Percentiles rank a stretch among this genome's conserved stretches.
Conservation (phyloP, 2,797 vertebrate genomes). For the Megaceryle alcyon region DNA sequence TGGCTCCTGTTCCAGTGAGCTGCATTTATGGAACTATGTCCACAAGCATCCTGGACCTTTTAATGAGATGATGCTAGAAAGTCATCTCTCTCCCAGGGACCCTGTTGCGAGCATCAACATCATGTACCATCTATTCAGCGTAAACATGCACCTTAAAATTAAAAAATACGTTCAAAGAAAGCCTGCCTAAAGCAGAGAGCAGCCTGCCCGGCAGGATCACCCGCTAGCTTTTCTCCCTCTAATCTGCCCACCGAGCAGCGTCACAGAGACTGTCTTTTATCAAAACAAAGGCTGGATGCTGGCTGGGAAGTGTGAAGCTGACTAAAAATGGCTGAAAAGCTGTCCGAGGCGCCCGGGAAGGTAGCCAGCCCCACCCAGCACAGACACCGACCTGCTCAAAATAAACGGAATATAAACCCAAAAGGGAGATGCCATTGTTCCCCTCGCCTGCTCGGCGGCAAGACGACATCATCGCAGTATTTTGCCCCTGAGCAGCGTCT, state of each 20-base stretch:
- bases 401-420: conserved; percentile 30
- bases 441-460: neutral
- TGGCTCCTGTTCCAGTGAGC: neutral
- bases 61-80: neutral
- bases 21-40: neutral
- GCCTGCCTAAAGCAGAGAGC: neutral
- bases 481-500: neutral
- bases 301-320: conserved; percentile 67
- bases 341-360: conserved; percentile 64
- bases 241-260: conserved; percentile 42
- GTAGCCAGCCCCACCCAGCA: conserved; percentile 81
- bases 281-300: conserved; percentile 78
- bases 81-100: neutral
- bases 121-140: neutral
- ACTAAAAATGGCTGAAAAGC: conserved; percentile 85
- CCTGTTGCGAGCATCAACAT: neutral
- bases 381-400: conserved; percentile 55
- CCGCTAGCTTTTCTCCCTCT: neutral
- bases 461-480: neutral
- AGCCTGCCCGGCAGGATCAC: neutral
- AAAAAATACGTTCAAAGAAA: neutral
- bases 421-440: conserved; percentile 34
- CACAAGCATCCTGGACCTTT: neutral
- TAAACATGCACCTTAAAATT: conserved; percentile 40
- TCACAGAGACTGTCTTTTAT: conserved; percentile 59